Evolutionary conservation across 2,888 invertebrate species (phyloP), one percentile per base, ranked within the genome.

Genomic region (Caenorhabditis macrosperma): DNA sequence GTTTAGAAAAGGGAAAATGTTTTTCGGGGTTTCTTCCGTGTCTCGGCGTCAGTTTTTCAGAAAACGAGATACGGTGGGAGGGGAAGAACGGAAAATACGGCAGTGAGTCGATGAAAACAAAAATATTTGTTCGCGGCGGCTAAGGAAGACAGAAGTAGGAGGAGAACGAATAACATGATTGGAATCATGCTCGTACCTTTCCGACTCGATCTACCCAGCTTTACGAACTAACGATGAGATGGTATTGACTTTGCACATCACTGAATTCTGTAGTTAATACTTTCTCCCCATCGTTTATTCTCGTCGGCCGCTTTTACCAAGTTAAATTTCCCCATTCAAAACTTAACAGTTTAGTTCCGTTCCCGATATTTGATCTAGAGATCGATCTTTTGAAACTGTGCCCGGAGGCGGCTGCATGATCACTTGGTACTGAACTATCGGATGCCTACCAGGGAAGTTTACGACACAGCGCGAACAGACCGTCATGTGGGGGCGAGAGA

Each of bases 61-160:
- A 63, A 64, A 72, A 63, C 26, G 50, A 33, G 61, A 61, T 55
- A 72, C 63, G 48, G 57, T 64, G 57, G 50, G 50, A 54, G 59
- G 50, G 54, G 54, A 54, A 55, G 59, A 60, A 44, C 54, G 55
- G 55, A 69, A 75, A 77, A 76, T 68, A 74, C 64, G 66, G 54
- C 67, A 64, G 63, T 57, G 48, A 50, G 76, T 68, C 76, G 63
- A 77, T 68, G 68, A 76, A 77, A 77, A 77, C 68, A 77, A 69
- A 77, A 68, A 77, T 75, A 75, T 67, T 67, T 77, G 68, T 68
- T 68, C 63, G 68, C 57, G 64, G 44, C 44, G 44, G 44, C 44
- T 44, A 63, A 68, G 44, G 57, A 61, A 64, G 66, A 38, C 30
- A 69, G 72, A 48, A 69, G 68, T 41, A 52, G 41, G 38, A 63